phyloP scores from a whole-genome alignment of 1,140 invertebrate genomes.

The Neodiprion lecontei region DNA sequence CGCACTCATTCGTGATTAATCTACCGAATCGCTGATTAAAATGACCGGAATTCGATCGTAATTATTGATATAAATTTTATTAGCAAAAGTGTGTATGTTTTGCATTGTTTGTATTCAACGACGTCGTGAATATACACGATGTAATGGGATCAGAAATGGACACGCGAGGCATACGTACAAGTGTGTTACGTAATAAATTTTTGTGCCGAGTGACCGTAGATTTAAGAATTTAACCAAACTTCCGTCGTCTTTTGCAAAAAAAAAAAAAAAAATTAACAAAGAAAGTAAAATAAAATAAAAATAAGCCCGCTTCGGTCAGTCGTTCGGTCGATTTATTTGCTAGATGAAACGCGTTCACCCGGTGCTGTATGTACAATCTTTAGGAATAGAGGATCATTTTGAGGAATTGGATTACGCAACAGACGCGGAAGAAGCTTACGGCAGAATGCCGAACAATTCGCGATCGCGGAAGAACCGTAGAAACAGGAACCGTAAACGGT shows the following conservation, averaged over 20 bases:
- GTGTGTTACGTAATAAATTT: neutral
- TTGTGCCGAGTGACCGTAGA: neutral
- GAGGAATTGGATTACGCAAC: slow-evolving; percentile 35
- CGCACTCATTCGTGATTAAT: no score
- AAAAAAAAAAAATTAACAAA: no score
- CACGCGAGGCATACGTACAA: neutral
- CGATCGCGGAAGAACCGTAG: slow-evolving; percentile 43
- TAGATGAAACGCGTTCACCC: no score
- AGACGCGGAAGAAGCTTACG: slow-evolving; percentile 34
- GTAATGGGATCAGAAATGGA: slow-evolving; percentile 3
- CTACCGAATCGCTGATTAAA: no score
- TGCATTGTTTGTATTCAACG: neutral
- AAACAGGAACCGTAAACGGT: slow-evolving; percentile 30
- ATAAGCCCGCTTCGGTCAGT: no score
- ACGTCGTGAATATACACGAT: neutral
- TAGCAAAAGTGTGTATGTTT: neutral
- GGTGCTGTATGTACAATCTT: neutral
- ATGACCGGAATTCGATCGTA: no score
- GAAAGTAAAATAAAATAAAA: no score
- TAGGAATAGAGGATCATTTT: neutral
- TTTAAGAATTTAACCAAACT: no score
- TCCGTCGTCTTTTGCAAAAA: no score
- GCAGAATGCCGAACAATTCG: slow-evolving; percentile 44
- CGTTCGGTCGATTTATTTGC: no score
- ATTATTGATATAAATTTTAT: no score